These are phyloP conservation scores for Pseudococcus jackbeardsleyi DNA, from an alignment of 2,888 invertebrate genomes.

Conservation along the genomic window DNA sequence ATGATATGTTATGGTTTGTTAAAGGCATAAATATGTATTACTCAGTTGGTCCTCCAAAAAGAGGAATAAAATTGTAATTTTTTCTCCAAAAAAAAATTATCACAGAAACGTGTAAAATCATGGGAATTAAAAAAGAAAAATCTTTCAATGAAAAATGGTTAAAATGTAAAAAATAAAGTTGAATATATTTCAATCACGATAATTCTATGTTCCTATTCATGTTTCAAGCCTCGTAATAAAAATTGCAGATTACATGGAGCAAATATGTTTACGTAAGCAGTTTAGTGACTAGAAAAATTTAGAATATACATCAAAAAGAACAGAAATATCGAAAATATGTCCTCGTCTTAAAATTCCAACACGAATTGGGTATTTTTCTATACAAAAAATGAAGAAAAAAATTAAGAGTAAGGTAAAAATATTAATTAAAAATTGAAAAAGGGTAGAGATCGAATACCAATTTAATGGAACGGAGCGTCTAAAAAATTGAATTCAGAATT, in stretches of 20 bases:
- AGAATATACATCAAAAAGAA: neutral
- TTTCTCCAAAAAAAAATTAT: neutral
- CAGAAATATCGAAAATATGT: neutral
- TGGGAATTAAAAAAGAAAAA: neutral
- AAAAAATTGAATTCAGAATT: too few species aligned
- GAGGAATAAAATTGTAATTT: too few species aligned
- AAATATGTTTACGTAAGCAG: neutral
- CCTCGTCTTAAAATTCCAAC: too few species aligned
- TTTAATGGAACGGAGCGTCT: too few species aligned
- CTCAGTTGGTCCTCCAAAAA: neutral
- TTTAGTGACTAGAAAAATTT: neutral
- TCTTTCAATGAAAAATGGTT: neutral
- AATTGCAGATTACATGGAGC: too few species aligned
- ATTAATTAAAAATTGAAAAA: too few species aligned
- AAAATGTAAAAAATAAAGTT: neutral
- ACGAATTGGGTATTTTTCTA: too few species aligned
- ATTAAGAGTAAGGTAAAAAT: too few species aligned
- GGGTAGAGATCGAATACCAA: too few species aligned
- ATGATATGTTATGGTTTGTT: neutral
- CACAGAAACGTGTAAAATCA: neutral
- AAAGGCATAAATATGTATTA: neutral
- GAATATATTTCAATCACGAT: neutral
- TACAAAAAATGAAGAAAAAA: too few species aligned
- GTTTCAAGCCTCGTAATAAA: too few species aligned
- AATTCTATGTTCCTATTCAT: too few species aligned